Evolutionary conservation across 2,113 vertebrate genomes (phyloP).

Genomic region (Thymallus thymallus): DNA sequence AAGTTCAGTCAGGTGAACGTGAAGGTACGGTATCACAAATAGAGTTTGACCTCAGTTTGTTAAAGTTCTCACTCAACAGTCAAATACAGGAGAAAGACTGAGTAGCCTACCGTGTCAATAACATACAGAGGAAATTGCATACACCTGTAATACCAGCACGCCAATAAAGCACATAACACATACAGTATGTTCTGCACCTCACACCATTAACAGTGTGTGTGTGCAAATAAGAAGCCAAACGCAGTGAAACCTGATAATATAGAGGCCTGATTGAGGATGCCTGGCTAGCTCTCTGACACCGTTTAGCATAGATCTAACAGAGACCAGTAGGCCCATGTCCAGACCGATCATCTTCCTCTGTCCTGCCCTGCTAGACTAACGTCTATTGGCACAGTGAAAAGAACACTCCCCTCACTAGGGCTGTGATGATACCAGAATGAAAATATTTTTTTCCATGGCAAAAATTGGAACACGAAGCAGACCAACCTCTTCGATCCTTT

Average conservation of each 20-base stretch:
- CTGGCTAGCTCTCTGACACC: background rate
- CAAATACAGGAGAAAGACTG: background rate
- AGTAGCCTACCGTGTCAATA: background rate
- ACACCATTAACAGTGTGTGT: too few relatives aligned
- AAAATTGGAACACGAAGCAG: too few relatives aligned
- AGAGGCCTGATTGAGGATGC: conserved; percentile 20
- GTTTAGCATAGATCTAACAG: too few relatives aligned
- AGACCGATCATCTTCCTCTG: conserved; percentile 5
- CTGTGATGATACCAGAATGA: too few relatives aligned
- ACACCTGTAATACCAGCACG: background rate
- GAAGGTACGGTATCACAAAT: too few relatives aligned
- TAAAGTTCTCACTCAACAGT: background rate
- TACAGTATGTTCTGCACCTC: background rate
- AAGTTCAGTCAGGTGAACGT: background rate
- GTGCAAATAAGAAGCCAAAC: background rate
- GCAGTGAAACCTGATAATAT: conserved; percentile 12
- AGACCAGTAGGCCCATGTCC: too few relatives aligned
- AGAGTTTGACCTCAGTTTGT: background rate
- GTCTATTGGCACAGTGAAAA: conserved; percentile 30
- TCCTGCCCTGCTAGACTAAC: background rate
- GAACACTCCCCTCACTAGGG: conserved; percentile 18
- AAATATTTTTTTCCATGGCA: too few relatives aligned
- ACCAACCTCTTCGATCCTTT: too few relatives aligned
- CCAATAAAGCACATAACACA: background rate
- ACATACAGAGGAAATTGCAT: background rate